These are phyloP conservation scores for Eristalis pertinax DNA, from an alignment of 2,888 invertebrate genomes.

Conservation along the genomic window DNA sequence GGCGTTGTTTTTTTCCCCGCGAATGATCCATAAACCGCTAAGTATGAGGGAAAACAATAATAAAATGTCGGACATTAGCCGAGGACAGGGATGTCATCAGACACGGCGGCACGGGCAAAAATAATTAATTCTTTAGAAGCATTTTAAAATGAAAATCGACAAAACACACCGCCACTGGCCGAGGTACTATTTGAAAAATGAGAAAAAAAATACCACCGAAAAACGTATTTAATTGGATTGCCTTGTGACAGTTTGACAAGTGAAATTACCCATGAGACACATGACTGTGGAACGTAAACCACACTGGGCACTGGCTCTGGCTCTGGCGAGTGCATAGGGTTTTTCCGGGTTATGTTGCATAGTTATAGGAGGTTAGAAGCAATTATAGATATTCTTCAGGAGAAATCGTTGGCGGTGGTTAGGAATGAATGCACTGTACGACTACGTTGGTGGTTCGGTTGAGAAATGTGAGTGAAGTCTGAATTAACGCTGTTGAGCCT, in stretches of 20 bases:
- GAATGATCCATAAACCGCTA: slow-evolving; percentile 7
- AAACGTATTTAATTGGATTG: slow-evolving; percentile 67
- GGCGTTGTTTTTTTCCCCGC: neutral
- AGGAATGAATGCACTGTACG: too few species aligned
- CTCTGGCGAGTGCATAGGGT: neutral
- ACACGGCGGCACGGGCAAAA: neutral
- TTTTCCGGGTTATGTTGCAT: neutral
- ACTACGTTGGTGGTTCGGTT: too few species aligned
- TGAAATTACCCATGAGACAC: slow-evolving; percentile 56
- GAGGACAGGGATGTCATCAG: neutral
- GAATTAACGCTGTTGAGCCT: too few species aligned
- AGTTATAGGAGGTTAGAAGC: neutral
- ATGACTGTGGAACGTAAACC: slow-evolving; percentile 8
- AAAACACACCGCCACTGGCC: neutral
- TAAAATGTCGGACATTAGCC: slow-evolving; percentile 16
- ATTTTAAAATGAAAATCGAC: slow-evolving; percentile 29
- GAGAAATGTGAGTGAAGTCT: too few species aligned
- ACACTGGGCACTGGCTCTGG: neutral
- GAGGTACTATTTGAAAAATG: slow-evolving; percentile 31
- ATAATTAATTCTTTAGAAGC: slow-evolving; percentile 57
- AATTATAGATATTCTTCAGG: neutral
- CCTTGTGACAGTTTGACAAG: slow-evolving; percentile 60
- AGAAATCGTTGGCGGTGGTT: neutral
- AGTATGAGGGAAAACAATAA: slow-evolving; percentile 30
- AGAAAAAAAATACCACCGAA: neutral